A percentile compares a stretch with the other conserved stretches of the same genome.
Conservation (phyloP, 2,888 invertebrate species). For the Argyra leucocephala region DNA sequence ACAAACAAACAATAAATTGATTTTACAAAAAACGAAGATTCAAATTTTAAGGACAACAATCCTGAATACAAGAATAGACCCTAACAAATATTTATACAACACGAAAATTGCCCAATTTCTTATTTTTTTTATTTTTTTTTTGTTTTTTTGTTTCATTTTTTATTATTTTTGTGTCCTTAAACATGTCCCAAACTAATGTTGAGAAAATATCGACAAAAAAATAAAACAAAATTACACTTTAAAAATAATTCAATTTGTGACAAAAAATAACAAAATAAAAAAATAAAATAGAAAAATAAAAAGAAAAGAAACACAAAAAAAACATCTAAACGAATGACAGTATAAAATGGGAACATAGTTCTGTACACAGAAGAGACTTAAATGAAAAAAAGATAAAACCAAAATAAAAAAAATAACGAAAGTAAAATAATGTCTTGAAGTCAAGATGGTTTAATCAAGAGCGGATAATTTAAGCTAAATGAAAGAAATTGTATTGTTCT, state of each 20-base stretch:
- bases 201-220: neutral
- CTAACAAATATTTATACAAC: neutral
- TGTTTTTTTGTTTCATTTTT: too few species aligned
- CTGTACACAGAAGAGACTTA: too few species aligned
- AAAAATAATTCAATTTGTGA: neutral
- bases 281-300: neutral
- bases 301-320: neutral
- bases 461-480: neutral
- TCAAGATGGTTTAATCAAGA: neutral
- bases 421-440: neutral
- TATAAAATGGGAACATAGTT: too few species aligned
- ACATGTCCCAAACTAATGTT: too few species aligned
- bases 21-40: neutral
- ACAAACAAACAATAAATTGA: neutral
- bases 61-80: neutral
- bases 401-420: too few species aligned
- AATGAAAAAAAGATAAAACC: too few species aligned
- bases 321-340: too few species aligned
- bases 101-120: neutral
- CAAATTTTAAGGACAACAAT: neutral
- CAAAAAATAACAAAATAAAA: neutral
- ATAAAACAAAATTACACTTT: neutral
- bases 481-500: too few species aligned
- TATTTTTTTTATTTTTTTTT: neutral
- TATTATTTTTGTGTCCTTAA: too few species aligned